A percentile compares a stretch with the other conserved stretches of the same genome.
Conservation (phyloP, 1,140 invertebrate genomes). For the Nilaparvata lugens region DNA sequence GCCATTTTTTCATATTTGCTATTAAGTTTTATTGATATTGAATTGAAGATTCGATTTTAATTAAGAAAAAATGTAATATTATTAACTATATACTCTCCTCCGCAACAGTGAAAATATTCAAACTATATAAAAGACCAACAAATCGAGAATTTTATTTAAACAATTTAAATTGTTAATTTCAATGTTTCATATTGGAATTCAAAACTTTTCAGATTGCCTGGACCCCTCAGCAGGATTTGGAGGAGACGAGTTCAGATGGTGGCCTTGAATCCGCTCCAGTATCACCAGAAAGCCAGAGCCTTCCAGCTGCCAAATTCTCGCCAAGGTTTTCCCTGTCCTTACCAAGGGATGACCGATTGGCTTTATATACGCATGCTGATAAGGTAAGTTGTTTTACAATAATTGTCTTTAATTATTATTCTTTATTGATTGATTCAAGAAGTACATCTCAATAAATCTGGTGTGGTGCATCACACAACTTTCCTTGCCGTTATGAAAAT, state of each 20-base stretch:
- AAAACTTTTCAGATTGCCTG: constrained; percentile 45
- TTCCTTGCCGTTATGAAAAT: too few species aligned
- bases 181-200: background rate
- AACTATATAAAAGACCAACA: too few species aligned
- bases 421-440: too few species aligned
- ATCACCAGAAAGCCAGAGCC: constrained; percentile 24
- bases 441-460: too few species aligned
- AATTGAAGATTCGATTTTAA: too few species aligned
- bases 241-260: constrained; percentile 56
- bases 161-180: background rate
- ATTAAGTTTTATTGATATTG: too few species aligned
- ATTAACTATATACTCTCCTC: too few species aligned
- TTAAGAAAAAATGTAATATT: too few species aligned
- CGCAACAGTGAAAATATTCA: too few species aligned
- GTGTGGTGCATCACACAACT: too few species aligned
- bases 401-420: too few species aligned
- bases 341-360: constrained; percentile 46
- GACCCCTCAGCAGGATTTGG: constrained; percentile 74
- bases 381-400: constrained; percentile 18
- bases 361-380: constrained; percentile 12
- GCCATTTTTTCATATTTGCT: too few species aligned
- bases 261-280: constrained; percentile 39
- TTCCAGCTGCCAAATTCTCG: constrained; percentile 46
- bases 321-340: constrained; percentile 60
- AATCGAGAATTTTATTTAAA: background rate